Evolutionary conservation across 2,797 vertebrate species (phyloP).

Genomic region (Argya squamiceps): DNA sequence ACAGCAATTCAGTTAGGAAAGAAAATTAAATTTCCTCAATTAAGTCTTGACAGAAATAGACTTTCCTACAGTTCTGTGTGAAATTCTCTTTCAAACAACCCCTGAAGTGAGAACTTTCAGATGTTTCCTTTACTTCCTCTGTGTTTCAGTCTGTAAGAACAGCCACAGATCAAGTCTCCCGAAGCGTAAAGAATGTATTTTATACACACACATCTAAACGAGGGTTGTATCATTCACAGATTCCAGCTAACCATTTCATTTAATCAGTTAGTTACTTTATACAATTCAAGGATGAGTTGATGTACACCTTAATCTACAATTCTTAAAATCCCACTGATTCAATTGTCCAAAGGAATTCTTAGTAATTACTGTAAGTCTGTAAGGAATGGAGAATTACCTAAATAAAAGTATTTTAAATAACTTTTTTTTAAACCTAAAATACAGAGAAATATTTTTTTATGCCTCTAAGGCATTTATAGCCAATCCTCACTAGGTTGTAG

Average conservation of each 20-base stretch:
- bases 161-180: background rate
- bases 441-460: background rate
- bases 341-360: background rate
- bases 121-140: background rate
- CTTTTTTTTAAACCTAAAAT: background rate
- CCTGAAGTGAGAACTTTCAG: background rate
- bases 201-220: background rate
- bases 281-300: background rate
- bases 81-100: background rate
- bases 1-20: conserved; percentile 27
- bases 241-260: background rate
- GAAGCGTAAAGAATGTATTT: background rate
- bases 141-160: background rate
- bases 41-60: conserved; percentile 20
- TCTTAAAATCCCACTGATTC: background rate
- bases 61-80: background rate
- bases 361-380: background rate
- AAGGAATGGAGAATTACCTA: background rate
- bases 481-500: background rate
- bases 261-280: background rate
- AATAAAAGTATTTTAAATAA: background rate
- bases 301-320: background rate
- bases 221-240: background rate
- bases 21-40: conserved; percentile 48
- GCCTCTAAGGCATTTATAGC: background rate